These are phyloP conservation scores for Brachymystax lenok DNA, from an alignment of 2,797 vertebrate species.

Conservation along the genomic window DNA sequence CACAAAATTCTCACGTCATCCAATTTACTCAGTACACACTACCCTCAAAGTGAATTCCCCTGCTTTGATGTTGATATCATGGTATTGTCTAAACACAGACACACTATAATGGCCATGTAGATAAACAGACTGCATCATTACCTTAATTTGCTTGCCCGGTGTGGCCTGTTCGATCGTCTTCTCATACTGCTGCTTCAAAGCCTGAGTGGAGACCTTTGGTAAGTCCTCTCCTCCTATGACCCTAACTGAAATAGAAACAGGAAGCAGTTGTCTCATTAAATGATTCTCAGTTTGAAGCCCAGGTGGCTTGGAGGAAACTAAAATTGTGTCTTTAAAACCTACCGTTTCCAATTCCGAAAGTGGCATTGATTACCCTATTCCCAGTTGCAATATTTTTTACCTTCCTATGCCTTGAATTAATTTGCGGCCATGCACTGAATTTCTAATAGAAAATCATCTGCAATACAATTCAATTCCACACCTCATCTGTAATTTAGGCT, in stretches of 20 bases:
- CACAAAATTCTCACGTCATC: not conserved
- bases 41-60: not conserved
- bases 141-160: constrained; percentile 90
- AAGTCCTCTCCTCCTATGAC: constrained; percentile 82
- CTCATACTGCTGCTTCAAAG: constrained; percentile 95
- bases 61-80: not conserved
- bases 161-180: constrained; percentile 79
- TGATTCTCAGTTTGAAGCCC: constrained; percentile 59
- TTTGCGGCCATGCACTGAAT: constrained; percentile 55
- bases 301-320: constrained; percentile 61
- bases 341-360: constrained; percentile 71
- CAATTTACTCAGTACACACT: not conserved
- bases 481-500: constrained; percentile 61
- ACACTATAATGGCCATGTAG: constrained; percentile 32
- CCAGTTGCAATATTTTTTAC: constrained; percentile 65
- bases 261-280: constrained; percentile 68
- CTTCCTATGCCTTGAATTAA: constrained; percentile 66
- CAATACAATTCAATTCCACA: constrained; percentile 52
- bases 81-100: constrained; percentile 3
- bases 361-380: constrained; percentile 69
- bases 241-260: constrained; percentile 76
- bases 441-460: constrained; percentile 55
- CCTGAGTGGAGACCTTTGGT: constrained; percentile 88
- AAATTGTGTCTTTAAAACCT: constrained; percentile 71
- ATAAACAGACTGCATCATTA: constrained; percentile 71